A percentile compares a stretch with the other conserved stretches of the same genome.
These are phyloP conservation scores for Empidonax traillii DNA, from an alignment of 2,113 vertebrate genomes.

Conservation along the genomic window DNA sequence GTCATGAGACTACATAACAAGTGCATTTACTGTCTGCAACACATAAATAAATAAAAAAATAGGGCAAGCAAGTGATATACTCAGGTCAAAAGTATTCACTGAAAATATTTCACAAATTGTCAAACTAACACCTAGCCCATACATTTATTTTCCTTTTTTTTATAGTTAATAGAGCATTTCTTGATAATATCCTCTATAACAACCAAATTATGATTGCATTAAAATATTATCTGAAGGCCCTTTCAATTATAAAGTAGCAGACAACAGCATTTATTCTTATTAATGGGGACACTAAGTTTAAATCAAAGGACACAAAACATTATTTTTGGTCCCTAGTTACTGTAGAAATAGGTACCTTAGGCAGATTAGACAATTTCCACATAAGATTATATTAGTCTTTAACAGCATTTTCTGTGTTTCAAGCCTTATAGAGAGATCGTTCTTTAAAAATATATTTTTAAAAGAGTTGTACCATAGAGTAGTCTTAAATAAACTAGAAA, in stretches of 20 bases:
- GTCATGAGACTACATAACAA: background rate
- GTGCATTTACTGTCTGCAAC: background rate
- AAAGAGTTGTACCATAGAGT: background rate
- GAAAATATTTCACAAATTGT: background rate
- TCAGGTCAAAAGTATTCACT: background rate
- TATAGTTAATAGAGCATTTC: background rate
- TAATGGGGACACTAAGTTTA: background rate
- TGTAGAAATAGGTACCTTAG: background rate
- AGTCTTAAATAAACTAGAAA: background rate
- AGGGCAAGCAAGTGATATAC: background rate
- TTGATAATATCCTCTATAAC: background rate
- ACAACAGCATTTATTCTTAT: background rate
- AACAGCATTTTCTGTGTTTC: background rate
- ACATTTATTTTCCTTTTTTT: background rate
- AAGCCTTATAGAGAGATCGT: background rate
- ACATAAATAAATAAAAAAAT: background rate
- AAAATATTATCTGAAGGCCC: background rate
- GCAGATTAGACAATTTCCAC: background rate
- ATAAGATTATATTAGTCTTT: background rate
- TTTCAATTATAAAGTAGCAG: background rate
- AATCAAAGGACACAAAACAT: background rate
- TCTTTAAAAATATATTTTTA: background rate
- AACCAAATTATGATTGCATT: background rate
- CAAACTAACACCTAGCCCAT: background rate
- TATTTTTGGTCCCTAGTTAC: background rate